A percentile compares a stretch with the other conserved stretches of the same genome.
phyloP scores from a whole-genome alignment of 2,113 vertebrate genomes.

The Danio rerio region GRCz12tu NC_133183.1:23314001-23314500 shows the following conservation, averaged over 20 bases:
- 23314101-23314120: slow-evolving; percentile 20
- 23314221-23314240: slow-evolving; percentile 45
- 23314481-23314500: background rate
- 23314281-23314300: background rate
- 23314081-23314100: background rate
- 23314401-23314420: slow-evolving; percentile 77
- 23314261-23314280: slow-evolving; percentile 13
- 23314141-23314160: slow-evolving; percentile 44
- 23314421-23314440: slow-evolving; percentile 59
- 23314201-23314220: slow-evolving; percentile 4
- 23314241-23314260: background rate
- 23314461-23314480: slow-evolving; percentile 54
- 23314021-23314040: slow-evolving; percentile 38
- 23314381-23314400: slow-evolving; percentile 79
- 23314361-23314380: slow-evolving; percentile 68
- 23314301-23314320: slow-evolving; percentile 5
- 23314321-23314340: slow-evolving; percentile 35
- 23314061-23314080: background rate
- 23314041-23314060: slow-evolving; percentile 19
- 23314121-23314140: slow-evolving; percentile 33
- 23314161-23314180: slow-evolving; percentile 45
- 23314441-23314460: slow-evolving; percentile 59
- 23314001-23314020: slow-evolving; percentile 35
- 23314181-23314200: background rate
- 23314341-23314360: slow-evolving; percentile 28